phyloP scores from a whole-genome alignment of 2,113 vertebrate species.

The Agapornis roseicollis region DNA sequence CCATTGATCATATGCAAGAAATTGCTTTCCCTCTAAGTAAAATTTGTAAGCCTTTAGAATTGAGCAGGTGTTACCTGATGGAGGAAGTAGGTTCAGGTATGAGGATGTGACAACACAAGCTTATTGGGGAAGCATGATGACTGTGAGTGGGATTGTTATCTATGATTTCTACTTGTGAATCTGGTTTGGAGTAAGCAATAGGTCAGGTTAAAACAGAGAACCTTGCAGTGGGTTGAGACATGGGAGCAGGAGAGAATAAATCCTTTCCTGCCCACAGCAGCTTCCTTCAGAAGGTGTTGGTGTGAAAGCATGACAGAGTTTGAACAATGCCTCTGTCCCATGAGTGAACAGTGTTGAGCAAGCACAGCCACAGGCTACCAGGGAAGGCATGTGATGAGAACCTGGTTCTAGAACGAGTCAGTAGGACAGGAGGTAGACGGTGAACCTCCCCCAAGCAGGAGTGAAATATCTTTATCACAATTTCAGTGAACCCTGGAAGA shows the following conservation, averaged over 20 bases:
- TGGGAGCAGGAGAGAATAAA: not conserved
- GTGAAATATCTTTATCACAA: not conserved
- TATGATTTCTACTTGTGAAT: not conserved
- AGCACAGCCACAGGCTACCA: accelerated
- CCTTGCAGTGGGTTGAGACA: not conserved
- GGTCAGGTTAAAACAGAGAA: not conserved
- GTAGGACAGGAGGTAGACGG: not conserved
- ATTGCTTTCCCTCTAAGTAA: not conserved
- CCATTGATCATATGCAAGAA: not conserved
- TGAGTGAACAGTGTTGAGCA: not conserved
- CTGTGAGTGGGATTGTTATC: not conserved
- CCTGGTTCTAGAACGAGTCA: too few species aligned
- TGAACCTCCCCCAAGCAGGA: not conserved
- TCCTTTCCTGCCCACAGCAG: not conserved
- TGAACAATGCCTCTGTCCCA: not conserved
- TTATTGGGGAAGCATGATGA: not conserved
- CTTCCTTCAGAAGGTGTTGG: not conserved
- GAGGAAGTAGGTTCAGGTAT: not conserved
- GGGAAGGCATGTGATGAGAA: not conserved
- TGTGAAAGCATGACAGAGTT: accelerated
- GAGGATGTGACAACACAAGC: not conserved
- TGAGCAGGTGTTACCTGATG: not conserved
- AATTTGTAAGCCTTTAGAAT: not conserved
- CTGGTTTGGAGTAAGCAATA: not conserved
- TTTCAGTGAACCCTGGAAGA: not conserved